phyloP scores from a whole-genome alignment of 1,140 invertebrate genomes.

The Trichoplusia ni region DNA sequence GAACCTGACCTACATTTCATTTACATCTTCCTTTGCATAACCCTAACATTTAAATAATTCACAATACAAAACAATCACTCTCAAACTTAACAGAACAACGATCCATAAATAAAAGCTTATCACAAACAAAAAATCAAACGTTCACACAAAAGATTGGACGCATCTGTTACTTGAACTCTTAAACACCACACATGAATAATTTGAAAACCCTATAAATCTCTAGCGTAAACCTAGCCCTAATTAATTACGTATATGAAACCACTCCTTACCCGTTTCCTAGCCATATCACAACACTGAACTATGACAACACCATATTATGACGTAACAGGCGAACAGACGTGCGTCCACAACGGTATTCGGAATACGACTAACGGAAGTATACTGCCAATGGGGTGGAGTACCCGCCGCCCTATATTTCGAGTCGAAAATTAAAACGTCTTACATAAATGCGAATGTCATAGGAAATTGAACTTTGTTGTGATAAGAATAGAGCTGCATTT shows the following conservation, averaged over 20 bases:
- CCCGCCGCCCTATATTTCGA: conserved; percentile 55
- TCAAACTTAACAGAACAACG: too few relatives aligned
- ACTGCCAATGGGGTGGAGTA: conserved; percentile 43
- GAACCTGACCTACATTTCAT: too few relatives aligned
- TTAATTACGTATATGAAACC: conserved; percentile 8
- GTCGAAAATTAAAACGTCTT: conserved; percentile 36
- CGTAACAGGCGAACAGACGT: conserved; percentile 39
- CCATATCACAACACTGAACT: conserved; percentile 55
- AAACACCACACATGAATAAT: too few relatives aligned
- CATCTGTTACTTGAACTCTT: too few relatives aligned
- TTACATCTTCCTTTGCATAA: too few relatives aligned
- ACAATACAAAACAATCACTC: too few relatives aligned
- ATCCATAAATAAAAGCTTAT: too few relatives aligned
- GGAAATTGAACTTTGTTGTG: conserved; percentile 11
- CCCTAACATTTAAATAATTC: too few relatives aligned
- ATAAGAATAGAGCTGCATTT: not conserved
- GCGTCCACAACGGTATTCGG: conserved; percentile 40
- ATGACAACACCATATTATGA: conserved; percentile 40
- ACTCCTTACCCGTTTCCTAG: conserved; percentile 72
- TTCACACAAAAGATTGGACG: too few relatives aligned
- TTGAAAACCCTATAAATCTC: not conserved
- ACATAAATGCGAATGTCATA: conserved; percentile 18
- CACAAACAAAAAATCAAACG: too few relatives aligned
- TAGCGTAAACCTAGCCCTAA: conserved; percentile 13
- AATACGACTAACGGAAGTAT: conserved; percentile 51